phyloP scores from a whole-genome alignment of 2,113 vertebrate genomes.

The Laticauda laticaudata region DNA sequence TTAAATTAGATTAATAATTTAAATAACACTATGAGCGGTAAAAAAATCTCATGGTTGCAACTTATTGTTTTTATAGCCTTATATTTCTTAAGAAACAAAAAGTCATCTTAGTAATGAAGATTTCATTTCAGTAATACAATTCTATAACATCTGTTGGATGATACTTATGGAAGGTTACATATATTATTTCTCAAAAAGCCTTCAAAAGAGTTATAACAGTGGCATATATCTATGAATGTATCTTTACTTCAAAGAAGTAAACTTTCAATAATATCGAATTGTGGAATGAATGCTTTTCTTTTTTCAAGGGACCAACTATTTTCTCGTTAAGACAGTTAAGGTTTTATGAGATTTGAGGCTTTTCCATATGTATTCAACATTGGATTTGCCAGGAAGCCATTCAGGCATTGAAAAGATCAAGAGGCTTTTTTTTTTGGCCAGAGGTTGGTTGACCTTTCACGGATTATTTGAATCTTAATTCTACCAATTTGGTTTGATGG shows the following conservation, averaged over 20 bases:
- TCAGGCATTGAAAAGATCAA: neutral
- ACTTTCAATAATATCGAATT: neutral
- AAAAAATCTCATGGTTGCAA: neutral
- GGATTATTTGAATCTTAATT: neutral
- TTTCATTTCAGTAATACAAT: neutral
- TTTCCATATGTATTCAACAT: neutral
- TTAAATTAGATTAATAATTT: neutral
- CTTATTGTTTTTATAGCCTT: neutral
- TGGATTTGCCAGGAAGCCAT: neutral
- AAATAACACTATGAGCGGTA: neutral
- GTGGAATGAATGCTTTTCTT: neutral
- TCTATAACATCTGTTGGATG: neutral
- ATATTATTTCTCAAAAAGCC: neutral
- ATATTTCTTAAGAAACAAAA: neutral
- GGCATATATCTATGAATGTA: neutral
- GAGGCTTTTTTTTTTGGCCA: neutral
- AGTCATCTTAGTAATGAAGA: neutral
- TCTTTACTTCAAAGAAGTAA: neutral
- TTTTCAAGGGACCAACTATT: neutral
- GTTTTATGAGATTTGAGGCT: neutral
- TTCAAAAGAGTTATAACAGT: neutral
- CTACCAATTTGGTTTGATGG: neutral
- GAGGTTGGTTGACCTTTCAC: neutral
- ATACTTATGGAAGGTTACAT: neutral
- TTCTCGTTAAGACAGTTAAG: neutral